A percentile compares a stretch with the other conserved stretches of the same genome.
phyloP scores from a whole-genome alignment of 2,888 invertebrate genomes.

The Polietes domitor region DNA sequence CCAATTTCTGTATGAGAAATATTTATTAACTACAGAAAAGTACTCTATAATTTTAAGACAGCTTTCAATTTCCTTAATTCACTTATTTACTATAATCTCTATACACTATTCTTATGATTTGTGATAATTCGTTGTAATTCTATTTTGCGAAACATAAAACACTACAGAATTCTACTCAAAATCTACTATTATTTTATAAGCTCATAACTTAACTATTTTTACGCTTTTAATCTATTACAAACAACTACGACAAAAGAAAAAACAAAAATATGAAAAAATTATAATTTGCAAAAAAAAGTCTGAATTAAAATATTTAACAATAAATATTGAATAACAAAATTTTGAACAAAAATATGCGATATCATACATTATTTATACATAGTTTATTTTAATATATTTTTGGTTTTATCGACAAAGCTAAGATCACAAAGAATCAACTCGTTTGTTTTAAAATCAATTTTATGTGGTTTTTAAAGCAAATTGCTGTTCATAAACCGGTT shows the following conservation, averaged over 20 bases:
- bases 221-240: constrained; percentile 39
- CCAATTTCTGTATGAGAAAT: constrained; percentile 57
- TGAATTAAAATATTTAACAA: constrained; percentile 19
- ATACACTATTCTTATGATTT: constrained; percentile 37
- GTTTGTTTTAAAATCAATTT: no score
- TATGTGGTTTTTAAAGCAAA: no score
- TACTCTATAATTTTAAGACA: not conserved
- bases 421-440: no score
- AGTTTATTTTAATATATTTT: no score
- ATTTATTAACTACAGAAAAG: constrained; percentile 38
- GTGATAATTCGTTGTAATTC: constrained; percentile 49
- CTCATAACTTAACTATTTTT: constrained; percentile 43
- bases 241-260: constrained; percentile 50
- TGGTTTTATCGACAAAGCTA: no score
- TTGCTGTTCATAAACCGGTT: no score
- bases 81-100: not conserved
- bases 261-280: constrained; percentile 7
- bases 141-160: constrained; percentile 1
- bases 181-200: constrained; percentile 41
- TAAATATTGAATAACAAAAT: constrained; percentile 24
- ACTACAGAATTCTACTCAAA: constrained; percentile 1
- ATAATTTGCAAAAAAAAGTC: constrained; percentile 17
- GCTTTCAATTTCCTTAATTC: not conserved
- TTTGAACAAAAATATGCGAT: no score
- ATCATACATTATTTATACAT: no score